phyloP scores from a whole-genome alignment of 2,888 invertebrate genomes.

The Pyrrhosoma nymphula region DNA sequence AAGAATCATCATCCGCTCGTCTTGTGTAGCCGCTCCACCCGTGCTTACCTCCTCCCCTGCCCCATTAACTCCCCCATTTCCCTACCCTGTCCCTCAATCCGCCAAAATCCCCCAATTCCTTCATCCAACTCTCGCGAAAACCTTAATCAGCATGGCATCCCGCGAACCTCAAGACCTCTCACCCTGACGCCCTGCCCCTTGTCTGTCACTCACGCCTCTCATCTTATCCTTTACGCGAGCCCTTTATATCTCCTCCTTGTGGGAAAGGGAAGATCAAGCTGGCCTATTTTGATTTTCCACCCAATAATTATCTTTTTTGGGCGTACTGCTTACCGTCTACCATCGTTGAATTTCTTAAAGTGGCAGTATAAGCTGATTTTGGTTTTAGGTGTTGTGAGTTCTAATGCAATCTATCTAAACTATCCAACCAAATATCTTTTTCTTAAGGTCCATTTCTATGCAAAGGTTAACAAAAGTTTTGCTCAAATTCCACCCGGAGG shows the following conservation, averaged over 20 bases:
- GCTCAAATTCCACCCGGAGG: too few species aligned
- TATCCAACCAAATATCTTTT: too few species aligned
- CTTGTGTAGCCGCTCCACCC: neutral
- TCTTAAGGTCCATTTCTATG: too few species aligned
- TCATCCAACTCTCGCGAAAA: neutral
- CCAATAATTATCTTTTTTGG: too few species aligned
- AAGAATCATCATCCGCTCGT: neutral
- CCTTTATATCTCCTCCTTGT: neutral
- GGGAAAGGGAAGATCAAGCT: neutral
- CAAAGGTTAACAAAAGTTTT: too few species aligned
- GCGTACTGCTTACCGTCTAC: too few species aligned
- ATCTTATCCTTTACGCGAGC: neutral
- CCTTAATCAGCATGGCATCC: neutral
- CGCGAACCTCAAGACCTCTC: neutral
- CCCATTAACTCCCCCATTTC: neutral
- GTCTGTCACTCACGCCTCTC: neutral
- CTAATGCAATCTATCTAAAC: too few species aligned
- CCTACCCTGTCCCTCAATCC: neutral
- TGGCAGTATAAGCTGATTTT: too few species aligned
- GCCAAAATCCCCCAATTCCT: neutral
- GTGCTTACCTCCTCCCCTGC: too few species aligned
- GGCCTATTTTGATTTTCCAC: neutral
- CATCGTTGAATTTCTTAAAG: too few species aligned
- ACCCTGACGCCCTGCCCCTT: neutral
- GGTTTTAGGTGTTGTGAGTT: too few species aligned